Evolutionary conservation across 2,113 vertebrate species (phyloP).

Genomic region (Promerops cafer): DNA sequence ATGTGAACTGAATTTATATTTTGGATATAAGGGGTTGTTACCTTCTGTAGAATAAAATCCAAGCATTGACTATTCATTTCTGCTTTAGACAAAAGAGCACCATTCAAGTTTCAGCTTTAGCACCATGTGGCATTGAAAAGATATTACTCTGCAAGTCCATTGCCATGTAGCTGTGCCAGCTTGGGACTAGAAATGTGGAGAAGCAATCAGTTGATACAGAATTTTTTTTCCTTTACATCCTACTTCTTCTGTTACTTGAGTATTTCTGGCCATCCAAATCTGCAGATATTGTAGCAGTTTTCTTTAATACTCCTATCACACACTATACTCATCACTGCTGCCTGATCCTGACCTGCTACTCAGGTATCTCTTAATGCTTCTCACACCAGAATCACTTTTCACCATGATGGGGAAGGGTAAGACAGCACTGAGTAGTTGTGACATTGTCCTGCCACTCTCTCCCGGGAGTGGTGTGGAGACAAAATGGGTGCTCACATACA

Average conservation of each 20-base stretch:
- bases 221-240: accelerated
- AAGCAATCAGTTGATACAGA: not conserved
- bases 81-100: not conserved
- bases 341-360: not conserved
- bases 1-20: not conserved
- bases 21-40: not conserved
- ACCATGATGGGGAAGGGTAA: accelerated
- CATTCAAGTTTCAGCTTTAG: not conserved
- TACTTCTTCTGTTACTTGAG: not conserved
- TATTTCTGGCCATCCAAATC: not conserved
- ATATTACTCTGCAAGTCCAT: not conserved
- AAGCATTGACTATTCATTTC: not conserved
- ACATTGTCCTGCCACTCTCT: not conserved
- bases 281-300: not conserved
- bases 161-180: not conserved
- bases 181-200: not conserved
- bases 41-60: not conserved
- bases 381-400: not conserved
- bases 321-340: not conserved
- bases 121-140: not conserved
- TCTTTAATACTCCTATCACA: not conserved
- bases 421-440: not conserved
- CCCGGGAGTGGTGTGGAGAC: not conserved
- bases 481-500: not conserved
- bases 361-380: not conserved